Evolutionary conservation across 2,113 vertebrate species (phyloP), one percentile per base, ranked within the genome.

Genomic region (Athene noctua): DNA sequence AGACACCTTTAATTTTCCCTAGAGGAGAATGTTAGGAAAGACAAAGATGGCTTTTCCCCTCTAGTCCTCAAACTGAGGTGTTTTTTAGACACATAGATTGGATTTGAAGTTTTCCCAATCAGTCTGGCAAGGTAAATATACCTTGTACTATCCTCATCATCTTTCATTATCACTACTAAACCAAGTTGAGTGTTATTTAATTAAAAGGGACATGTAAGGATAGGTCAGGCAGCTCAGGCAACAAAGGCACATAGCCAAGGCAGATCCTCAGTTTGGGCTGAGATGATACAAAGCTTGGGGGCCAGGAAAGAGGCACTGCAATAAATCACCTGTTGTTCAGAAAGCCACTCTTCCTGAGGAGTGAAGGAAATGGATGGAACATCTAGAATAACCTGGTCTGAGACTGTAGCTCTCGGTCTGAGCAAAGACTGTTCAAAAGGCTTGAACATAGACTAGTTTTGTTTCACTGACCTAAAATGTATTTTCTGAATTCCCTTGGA

Each of bases 61-160:
- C 68, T 51, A 92, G 75, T 34, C 40, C 51, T 63, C 11, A 62
- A 89, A 71, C n/a, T 93, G 44, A 94, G 84, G 18, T 81, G 54
- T 4, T 13, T 95, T 95, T 91, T 81, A 83, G 66, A 72, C 26
- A 87, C 70, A 65, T 6, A 80, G 87, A 96, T 94, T 95, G 67
- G 74, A 87, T 97, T 96, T 97, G 61, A 88, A 93, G 63, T 42
- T 92, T 94, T 57, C 30, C 57, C 57, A 92, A 94, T 86, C 73
- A 86, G 63, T 86, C 88, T 95, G 66, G 86, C 59, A 92, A 94
- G 71, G 87, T 92, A 90, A 95, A 87, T 73, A 54, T 91, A 96
- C 77, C 57, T 70, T 90, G 71, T 95, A 92, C 67, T 84, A 79
- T 77, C 62, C 54, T 94, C 61, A 75, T 86, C 30, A 40, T 79